Conservation (phyloP, 1,140 invertebrate genomes). For the Monomorium pharaonis region DNA sequence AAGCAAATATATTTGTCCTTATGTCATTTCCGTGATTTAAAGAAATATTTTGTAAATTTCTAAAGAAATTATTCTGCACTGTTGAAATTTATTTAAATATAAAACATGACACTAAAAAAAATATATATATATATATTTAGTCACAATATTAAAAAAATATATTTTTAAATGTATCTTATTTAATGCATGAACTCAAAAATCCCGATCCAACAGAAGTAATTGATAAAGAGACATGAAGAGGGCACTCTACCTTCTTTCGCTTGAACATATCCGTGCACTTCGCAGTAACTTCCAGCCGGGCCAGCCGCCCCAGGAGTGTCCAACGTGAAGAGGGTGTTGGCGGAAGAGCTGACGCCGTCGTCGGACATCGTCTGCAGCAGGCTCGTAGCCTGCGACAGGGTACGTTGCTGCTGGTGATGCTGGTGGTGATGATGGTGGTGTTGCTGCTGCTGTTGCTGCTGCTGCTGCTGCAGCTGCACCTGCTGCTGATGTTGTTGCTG, state of each 20-base stretch:
- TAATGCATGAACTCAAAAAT: background rate
- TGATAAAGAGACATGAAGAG: slow-evolving; percentile 21
- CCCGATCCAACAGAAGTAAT: background rate
- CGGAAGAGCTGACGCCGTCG: slow-evolving; percentile 80
- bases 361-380: slow-evolving; percentile 77
- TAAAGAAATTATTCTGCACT: too few species aligned
- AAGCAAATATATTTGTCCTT: too few species aligned
- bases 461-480: slow-evolving; percentile 55
- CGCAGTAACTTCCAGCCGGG: slow-evolving; percentile 86
- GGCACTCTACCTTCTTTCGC: slow-evolving; percentile 86
- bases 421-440: slow-evolving; percentile 75
- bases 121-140: too few species aligned
- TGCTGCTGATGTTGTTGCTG: slow-evolving; percentile 77
- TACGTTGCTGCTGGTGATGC: slow-evolving; percentile 71
- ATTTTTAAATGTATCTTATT: background rate
- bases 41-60: too few species aligned
- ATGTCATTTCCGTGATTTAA: too few species aligned
- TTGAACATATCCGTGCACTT: slow-evolving; percentile 87
- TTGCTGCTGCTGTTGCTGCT: slow-evolving; percentile 76
- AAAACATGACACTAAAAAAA: too few species aligned
- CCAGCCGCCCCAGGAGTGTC: slow-evolving; percentile 84
- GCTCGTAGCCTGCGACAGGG: slow-evolving; percentile 74
- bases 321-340: slow-evolving; percentile 85
- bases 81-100: too few species aligned
- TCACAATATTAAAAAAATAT: too few species aligned